A percentile compares a stretch with the other conserved stretches of the same genome.
Evolutionary conservation across 2,888 invertebrate species (phyloP).

Genomic region (Arctia plantaginis): DNA sequence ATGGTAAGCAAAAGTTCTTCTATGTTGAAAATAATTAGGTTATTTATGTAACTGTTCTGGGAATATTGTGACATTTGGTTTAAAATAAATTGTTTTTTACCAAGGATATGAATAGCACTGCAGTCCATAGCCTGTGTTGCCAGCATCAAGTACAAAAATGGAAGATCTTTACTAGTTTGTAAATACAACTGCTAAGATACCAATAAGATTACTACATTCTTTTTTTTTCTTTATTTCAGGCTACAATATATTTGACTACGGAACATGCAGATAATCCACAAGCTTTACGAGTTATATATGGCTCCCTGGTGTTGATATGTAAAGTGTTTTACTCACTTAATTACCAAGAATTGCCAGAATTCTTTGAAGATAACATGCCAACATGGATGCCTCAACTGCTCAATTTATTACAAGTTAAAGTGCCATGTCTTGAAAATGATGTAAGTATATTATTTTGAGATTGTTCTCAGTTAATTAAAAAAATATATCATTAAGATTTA

Average conservation of each 20-base stretch:
- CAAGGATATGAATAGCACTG: no score
- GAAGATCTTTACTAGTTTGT: neutral
- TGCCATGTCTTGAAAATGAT: constrained; percentile 90
- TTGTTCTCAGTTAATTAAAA: neutral
- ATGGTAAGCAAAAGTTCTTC: constrained; percentile 83
- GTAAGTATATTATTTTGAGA: constrained; percentile 60
- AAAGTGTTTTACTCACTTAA: constrained; percentile 99
- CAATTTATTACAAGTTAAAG: constrained; percentile 91
- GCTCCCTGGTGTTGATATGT: constrained; percentile 94
- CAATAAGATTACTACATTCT: neutral
- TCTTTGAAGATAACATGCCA: constrained; percentile 99
- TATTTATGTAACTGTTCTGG: no score
- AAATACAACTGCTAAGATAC: neutral
- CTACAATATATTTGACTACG: constrained; percentile 93
- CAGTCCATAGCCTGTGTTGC: no score
- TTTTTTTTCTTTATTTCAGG: constrained; percentile 82
- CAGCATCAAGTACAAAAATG: no score
- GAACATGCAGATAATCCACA: constrained; percentile 92
- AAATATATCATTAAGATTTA: no score
- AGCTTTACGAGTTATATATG: constrained; percentile 94
- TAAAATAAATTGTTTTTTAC: no score
- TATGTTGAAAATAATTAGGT: neutral
- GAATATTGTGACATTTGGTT: no score
- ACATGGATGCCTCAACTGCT: constrained; percentile 98
- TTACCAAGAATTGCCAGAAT: constrained; percentile 99